Evolutionary conservation across 2,797 vertebrate species (phyloP).

Genomic region (Remorina albescens): DNA sequence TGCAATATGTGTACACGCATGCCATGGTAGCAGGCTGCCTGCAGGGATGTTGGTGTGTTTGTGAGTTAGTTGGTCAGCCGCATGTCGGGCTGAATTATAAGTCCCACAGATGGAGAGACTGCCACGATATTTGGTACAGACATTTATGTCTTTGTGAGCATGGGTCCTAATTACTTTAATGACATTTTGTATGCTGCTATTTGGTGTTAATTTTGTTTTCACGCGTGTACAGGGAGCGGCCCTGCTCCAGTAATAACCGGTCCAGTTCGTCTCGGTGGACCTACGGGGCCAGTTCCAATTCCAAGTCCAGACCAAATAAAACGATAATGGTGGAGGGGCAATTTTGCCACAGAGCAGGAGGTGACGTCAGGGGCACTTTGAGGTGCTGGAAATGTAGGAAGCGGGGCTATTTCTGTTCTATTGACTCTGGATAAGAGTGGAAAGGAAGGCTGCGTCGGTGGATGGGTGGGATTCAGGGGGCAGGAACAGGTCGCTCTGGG

Average conservation of each 20-base stretch:
- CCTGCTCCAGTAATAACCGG: conserved; percentile 28
- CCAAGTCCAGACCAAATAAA: conserved; percentile 60
- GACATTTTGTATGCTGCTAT: background rate
- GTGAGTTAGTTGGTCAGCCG: background rate
- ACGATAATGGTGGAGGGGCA: conserved; percentile 27
- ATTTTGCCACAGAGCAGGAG: conserved; percentile 22
- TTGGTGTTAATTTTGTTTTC: conserved; percentile 9
- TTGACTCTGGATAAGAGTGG: conserved; percentile 56
- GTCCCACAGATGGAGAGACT: background rate
- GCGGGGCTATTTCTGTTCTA: conserved; percentile 68
- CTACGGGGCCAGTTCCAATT: conserved; percentile 14
- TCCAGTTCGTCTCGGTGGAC: conserved; percentile 37
- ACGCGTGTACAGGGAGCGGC: conserved; percentile 4
- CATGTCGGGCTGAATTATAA: background rate
- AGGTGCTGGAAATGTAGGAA: conserved; percentile 63
- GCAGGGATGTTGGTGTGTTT: background rate
- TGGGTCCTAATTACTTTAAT: background rate
- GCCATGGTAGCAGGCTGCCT: background rate
- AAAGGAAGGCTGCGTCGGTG: conserved; percentile 35
- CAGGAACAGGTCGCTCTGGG: conserved; percentile 41
- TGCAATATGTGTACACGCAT: background rate
- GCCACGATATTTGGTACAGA: background rate
- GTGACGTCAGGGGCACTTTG: conserved; percentile 54
- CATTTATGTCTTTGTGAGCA: background rate
- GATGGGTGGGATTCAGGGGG: conserved; percentile 30